These are phyloP conservation scores for Boleophthalmus pectinirostris DNA, from an alignment of 2,113 vertebrate genomes.

Conservation along the genomic window DNA sequence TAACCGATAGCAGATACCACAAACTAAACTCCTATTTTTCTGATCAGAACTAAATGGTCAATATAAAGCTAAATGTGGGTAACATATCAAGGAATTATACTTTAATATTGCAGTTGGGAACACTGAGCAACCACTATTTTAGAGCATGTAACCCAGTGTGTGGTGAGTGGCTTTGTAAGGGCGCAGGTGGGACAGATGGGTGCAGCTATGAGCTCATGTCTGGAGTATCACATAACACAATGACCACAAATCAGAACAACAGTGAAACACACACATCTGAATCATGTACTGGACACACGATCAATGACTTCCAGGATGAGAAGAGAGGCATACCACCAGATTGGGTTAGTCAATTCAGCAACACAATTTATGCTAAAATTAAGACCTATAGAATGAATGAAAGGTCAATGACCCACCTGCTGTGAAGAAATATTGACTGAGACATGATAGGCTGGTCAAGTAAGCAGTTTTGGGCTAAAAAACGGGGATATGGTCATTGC, in stretches of 20 bases:
- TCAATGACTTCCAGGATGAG: slow-evolving; percentile 51
- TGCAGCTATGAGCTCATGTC: slow-evolving; percentile 50
- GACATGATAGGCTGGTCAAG: background rate
- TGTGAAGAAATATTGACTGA: background rate
- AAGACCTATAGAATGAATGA: background rate
- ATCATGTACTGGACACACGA: slow-evolving; percentile 11
- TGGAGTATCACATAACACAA: slow-evolving; percentile 49
- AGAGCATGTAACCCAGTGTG: background rate
- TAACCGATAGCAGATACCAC: too few relatives aligned
- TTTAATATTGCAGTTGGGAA: background rate
- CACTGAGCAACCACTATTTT: too few relatives aligned
- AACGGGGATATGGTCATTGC: background rate
- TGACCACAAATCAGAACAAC: slow-evolving; percentile 15
- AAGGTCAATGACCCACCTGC: background rate
- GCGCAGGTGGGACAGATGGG: slow-evolving; percentile 31
- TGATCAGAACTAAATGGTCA: too few relatives aligned
- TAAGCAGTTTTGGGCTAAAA: background rate
- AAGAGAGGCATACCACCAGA: slow-evolving; percentile 25
- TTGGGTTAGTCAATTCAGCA: slow-evolving; percentile 1
- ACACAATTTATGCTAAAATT: background rate
- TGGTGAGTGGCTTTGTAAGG: slow-evolving; percentile 10
- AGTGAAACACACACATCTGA: slow-evolving; percentile 20
- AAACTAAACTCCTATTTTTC: too few relatives aligned
- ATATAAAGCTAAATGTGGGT: background rate
- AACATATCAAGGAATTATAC: background rate